Evolutionary conservation across 2,113 vertebrate genomes (phyloP).

Genomic region (Spheniscus mendiculus): DNA sequence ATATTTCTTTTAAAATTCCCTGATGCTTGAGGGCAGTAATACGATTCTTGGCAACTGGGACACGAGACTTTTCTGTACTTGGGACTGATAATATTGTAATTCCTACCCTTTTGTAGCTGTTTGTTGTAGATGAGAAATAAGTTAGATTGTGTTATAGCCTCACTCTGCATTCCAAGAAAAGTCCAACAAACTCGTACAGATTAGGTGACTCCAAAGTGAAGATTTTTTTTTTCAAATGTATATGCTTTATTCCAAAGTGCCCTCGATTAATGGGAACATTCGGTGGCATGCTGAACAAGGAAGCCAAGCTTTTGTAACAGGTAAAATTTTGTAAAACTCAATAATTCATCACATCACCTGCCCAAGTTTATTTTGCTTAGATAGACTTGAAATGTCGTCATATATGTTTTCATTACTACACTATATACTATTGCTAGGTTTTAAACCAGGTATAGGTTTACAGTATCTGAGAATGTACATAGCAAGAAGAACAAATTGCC

Average conservation of each 20-base stretch:
- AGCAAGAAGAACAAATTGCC: neutral
- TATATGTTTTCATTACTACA: neutral
- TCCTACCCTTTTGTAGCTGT: neutral
- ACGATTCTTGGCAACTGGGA: neutral
- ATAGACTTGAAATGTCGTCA: neutral
- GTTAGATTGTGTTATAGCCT: neutral
- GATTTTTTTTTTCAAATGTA: neutral
- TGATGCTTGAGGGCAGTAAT: neutral
- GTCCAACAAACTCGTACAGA: neutral
- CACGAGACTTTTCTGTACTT: neutral
- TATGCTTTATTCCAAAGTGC: neutral
- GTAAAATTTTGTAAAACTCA: neutral
- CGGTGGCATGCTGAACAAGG: neutral
- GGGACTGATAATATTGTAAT: neutral
- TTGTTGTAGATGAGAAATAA: neutral
- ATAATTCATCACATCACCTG: neutral
- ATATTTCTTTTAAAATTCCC: neutral
- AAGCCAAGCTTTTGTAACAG: neutral
- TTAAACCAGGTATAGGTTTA: neutral
- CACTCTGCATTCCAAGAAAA: neutral
- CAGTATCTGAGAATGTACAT: neutral
- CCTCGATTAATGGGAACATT: neutral
- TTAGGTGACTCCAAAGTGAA: neutral
- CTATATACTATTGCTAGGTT: neutral
- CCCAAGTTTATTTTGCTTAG: neutral